A percentile compares a stretch with the other conserved stretches of the same genome.
phyloP scores from a whole-genome alignment of 2,888 invertebrate genomes.

The Plemyria rubiginata region DNA sequence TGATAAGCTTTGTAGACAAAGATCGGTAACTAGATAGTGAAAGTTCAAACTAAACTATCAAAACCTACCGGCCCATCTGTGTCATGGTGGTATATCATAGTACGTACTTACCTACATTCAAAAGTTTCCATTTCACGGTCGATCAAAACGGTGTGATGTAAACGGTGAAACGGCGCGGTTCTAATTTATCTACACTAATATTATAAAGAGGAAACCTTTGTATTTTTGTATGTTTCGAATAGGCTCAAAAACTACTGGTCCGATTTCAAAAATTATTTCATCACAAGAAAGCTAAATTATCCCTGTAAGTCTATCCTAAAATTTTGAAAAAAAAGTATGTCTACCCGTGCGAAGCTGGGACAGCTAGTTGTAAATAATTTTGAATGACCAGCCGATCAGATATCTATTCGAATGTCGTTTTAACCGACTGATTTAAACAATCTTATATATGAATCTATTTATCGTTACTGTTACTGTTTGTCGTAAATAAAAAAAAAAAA shows the following conservation, averaged over 20 bases:
- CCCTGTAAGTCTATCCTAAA: too few species aligned
- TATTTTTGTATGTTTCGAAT: too few species aligned
- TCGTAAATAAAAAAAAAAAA: too few species aligned
- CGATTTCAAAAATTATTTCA: too few species aligned
- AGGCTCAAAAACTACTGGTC: too few species aligned
- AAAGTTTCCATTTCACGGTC: slow-evolving; percentile 57
- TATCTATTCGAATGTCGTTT: slow-evolving; percentile 58
- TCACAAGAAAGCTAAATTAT: too few species aligned
- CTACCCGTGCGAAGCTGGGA: too few species aligned
- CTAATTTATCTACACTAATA: too few species aligned
- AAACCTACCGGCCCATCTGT: background rate
- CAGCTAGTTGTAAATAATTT: slow-evolving; percentile 59
- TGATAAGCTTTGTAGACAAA: background rate
- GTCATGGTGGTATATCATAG: background rate
- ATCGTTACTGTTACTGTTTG: too few species aligned
- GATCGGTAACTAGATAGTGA: background rate
- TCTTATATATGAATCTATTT: slow-evolving; percentile 20
- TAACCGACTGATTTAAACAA: slow-evolving; percentile 34
- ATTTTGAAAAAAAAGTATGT: too few species aligned
- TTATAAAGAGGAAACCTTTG: too few species aligned
- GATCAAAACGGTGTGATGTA: slow-evolving; percentile 55
- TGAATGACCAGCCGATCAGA: slow-evolving; percentile 54
- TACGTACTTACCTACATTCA: slow-evolving; percentile 1
- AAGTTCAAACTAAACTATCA: background rate
- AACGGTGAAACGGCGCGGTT: slow-evolving; percentile 49